phyloP scores from a whole-genome alignment of 2,113 vertebrate species.

The Rhabdomys dilectus region DNA sequence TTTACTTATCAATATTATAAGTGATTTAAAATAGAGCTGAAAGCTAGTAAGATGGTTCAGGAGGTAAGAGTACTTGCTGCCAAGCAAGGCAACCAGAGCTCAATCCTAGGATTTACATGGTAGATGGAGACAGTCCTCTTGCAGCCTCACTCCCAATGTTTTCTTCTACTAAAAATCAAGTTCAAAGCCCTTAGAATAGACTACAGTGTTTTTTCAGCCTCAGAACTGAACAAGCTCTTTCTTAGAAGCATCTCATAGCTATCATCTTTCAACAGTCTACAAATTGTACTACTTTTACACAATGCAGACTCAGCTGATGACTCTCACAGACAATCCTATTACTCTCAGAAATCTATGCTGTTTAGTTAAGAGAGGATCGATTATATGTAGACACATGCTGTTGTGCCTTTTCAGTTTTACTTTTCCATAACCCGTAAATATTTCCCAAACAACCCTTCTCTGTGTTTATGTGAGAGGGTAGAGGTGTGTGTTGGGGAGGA shows the following conservation, averaged over 20 bases:
- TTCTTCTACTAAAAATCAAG: background rate
- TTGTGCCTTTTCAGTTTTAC: background rate
- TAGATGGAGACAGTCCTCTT: background rate
- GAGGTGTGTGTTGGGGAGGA: background rate
- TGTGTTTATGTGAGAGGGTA: background rate
- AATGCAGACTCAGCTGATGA: background rate
- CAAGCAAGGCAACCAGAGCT: background rate
- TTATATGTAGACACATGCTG: background rate
- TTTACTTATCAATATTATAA: background rate
- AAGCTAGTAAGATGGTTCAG: background rate
- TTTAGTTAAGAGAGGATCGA: background rate
- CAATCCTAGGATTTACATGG: background rate
- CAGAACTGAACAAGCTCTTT: background rate
- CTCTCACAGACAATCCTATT: background rate
- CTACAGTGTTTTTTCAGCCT: background rate
- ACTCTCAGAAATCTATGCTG: background rate
- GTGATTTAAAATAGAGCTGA: background rate
- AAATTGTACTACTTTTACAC: background rate
- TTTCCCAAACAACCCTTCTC: background rate
- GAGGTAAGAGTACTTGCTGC: background rate
- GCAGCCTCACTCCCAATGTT: background rate
- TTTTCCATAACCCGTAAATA: constrained; percentile 2
- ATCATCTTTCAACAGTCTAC: background rate
- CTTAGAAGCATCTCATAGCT: background rate
- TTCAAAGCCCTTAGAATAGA: background rate